Percentiles rank a stretch among this genome's conserved stretches.
These are phyloP conservation scores for Trachythela sp. DNA, from an alignment of 64 coral and sea anemone genomes.

Conservation along the genomic window DNA sequence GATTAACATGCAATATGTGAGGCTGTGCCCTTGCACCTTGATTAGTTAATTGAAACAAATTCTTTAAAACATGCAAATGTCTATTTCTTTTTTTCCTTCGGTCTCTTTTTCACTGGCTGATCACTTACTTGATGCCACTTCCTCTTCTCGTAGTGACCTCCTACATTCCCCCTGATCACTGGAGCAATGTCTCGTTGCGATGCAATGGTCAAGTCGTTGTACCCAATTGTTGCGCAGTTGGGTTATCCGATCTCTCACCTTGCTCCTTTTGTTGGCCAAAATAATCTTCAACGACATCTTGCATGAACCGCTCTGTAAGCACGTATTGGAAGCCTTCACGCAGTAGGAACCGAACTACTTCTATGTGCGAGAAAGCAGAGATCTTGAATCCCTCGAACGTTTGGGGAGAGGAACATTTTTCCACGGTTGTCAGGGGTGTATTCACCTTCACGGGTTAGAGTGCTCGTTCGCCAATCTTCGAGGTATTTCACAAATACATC, in stretches of 20 bases:
- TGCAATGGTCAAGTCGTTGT: neutral
- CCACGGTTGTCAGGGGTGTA: neutral
- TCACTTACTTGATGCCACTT: neutral
- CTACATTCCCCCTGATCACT: neutral
- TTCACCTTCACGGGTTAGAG: neutral
- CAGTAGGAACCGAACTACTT: neutral
- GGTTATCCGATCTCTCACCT: neutral
- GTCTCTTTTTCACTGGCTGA: neutral
- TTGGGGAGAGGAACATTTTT: neutral
- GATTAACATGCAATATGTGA: neutral
- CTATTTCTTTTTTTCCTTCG: neutral
- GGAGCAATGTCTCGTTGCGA: neutral
- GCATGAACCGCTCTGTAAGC: neutral
- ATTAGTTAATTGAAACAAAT: no score
- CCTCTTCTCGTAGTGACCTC: neutral
- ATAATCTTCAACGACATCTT: neutral
- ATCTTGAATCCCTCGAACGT: conserved; percentile 1
- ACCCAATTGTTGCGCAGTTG: neutral
- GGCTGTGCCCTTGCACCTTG: no score
- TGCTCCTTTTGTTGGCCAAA: neutral
- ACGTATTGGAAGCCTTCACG: neutral
- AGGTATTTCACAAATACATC: neutral
- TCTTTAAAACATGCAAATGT: neutral
- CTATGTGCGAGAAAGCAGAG: neutral
- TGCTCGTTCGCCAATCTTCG: neutral